Conservation (phyloP, 2,888 invertebrate species). For the Timema podura region DNA sequence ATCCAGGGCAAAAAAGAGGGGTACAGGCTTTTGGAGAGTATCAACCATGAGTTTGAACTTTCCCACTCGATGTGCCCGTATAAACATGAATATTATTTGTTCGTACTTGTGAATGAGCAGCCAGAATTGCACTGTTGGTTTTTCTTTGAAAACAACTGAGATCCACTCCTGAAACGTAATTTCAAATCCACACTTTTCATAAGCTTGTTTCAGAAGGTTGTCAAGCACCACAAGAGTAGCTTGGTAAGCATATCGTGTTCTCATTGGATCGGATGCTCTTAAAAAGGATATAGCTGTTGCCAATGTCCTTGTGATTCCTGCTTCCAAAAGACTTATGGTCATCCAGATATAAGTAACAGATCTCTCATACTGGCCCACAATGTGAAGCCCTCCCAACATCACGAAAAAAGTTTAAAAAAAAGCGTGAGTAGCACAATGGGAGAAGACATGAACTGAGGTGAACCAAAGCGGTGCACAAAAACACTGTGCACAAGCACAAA, state of each 20-base stretch:
- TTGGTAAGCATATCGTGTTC: slow-evolving; percentile 2
- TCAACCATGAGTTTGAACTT: slow-evolving; percentile 2
- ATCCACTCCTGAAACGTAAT: background rate
- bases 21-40: background rate
- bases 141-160: background rate
- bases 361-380: background rate
- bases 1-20: background rate
- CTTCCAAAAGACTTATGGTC: background rate
- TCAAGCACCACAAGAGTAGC: background rate
- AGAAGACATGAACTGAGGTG: too few species aligned
- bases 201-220: background rate
- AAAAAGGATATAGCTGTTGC: background rate
- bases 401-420: background rate
- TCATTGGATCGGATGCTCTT: slow-evolving; percentile 8
- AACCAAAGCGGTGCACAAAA: too few species aligned
- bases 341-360: background rate
- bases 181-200: background rate
- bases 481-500: too few species aligned
- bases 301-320: background rate
- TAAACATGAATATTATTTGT: background rate
- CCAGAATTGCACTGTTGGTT: slow-evolving; percentile 7
- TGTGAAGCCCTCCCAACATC: slow-evolving; percentile 4
- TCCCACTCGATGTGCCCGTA: background rate
- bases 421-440: too few species aligned
- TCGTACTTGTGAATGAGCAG: background rate